Conservation (phyloP, 1,140 invertebrate species). For the Eriocheir sinensis region DNA sequence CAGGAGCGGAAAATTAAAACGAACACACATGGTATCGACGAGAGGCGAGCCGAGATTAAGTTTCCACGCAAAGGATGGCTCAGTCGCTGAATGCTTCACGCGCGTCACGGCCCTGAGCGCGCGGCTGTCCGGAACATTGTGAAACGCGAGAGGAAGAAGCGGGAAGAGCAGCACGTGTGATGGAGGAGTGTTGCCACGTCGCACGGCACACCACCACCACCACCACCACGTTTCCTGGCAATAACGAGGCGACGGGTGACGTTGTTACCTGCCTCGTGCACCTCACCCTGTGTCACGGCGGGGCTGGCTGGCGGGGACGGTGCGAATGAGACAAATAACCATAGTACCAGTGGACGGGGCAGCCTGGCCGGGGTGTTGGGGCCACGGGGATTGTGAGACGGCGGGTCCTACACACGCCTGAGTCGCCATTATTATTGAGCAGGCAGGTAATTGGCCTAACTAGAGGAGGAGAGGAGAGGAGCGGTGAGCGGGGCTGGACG, state of each 20-base stretch:
- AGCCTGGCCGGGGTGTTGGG: neutral
- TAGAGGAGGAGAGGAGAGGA: conserved; percentile 10
- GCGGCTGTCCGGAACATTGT: neutral
- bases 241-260: neutral
- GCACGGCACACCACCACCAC: neutral
- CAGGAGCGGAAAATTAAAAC: conserved; percentile 57
- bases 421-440: conserved; percentile 48
- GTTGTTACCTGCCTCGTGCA: conserved; percentile 1
- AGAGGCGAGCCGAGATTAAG: conserved; percentile 56
- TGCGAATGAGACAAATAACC: neutral
- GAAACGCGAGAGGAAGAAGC: neutral
- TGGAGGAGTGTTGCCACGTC: conserved; percentile 48
- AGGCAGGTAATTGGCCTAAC: conserved; percentile 49
- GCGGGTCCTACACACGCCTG: neutral
- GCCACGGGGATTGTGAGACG: neutral
- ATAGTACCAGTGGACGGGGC: neutral
- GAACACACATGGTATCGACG: conserved; percentile 62
- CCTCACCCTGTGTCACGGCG: neutral
- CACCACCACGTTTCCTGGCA: neutral
- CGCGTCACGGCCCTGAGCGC: neutral
- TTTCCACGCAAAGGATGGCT: conserved; percentile 28
- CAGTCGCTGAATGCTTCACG: neutral
- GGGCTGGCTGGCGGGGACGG: neutral
- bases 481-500: neutral
- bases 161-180: conserved; percentile 48